Percentiles rank a stretch among this genome's conserved stretches.
Conservation (phyloP, 2,113 vertebrate species). For the Stigmatopora nigra region DNA sequence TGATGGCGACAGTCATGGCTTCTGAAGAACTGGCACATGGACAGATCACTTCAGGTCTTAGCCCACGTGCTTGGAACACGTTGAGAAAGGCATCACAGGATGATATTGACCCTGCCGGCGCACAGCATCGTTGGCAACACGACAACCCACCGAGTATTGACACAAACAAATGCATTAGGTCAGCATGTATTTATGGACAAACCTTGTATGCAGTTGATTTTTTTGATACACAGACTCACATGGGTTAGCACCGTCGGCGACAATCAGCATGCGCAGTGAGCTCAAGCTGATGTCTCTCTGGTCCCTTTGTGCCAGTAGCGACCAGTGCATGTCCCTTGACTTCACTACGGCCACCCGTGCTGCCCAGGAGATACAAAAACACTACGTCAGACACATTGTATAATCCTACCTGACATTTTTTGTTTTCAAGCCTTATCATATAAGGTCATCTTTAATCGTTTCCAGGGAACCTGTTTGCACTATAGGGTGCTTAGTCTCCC, state of each 20-base stretch:
- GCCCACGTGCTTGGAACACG: conserved; percentile 87
- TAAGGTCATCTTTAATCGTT: too few relatives aligned
- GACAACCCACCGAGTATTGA: not conserved
- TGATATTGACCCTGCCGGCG: conserved; percentile 86
- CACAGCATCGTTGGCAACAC: conserved; percentile 9
- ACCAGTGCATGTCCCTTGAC: conserved; percentile 98
- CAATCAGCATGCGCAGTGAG: conserved; percentile 87
- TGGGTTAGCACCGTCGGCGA: conserved; percentile 94
- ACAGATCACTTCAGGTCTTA: conserved; percentile 91
- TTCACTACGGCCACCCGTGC: conserved; percentile 87
- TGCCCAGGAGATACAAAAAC: conserved; percentile 45
- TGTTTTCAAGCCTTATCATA: too few relatives aligned
- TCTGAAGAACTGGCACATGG: conserved; percentile 90
- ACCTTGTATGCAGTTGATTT: conserved; percentile 15
- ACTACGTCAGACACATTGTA: conserved; percentile 3
- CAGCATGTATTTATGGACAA: conserved; percentile 4
- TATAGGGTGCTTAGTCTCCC: too few relatives aligned
- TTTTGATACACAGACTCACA: conserved; percentile 72
- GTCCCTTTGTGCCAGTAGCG: conserved; percentile 89
- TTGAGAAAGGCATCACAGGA: conserved; percentile 97
- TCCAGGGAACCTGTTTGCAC: too few relatives aligned
- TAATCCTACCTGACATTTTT: not conserved
- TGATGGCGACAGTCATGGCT: conserved; percentile 88
- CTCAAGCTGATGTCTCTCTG: conserved; percentile 88
- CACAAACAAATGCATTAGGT: conserved; percentile 4